Base-by-base conservation (phyloP, 2,888 invertebrate genomes). In the Blastobasis adustella region DNA sequence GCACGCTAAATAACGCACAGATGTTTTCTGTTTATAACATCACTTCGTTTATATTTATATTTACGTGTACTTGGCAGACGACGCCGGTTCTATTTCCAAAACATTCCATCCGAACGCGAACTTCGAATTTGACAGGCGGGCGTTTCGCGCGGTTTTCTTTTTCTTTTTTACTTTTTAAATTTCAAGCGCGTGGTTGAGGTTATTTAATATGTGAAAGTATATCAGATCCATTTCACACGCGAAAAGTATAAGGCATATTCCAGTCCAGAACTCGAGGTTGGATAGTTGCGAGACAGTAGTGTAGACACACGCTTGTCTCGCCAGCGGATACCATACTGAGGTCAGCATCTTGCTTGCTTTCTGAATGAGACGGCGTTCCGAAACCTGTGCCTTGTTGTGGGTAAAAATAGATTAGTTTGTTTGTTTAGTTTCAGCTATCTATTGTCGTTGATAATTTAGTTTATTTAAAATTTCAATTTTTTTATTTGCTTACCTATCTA, bases 191-290 rank as follows among this genome's bases (percentile, higher is more conserved):
- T 23, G 52, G 48, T 66, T 63, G 7, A 70, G 53, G 48, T 50
- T 53, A 57, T 77, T 67, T 46, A 74, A 47, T 49, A 79, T 70
- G 56, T 86, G 87, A 53, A 87, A 89, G 58, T 82, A 89, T 52
- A 89, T 73, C 10, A 89, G 58, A 70, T 89, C 88, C 77, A 89
- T 73, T 76, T 89, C 89, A 67, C 88, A 89, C 49, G 89, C 89
- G 58, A 86, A 60, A 0, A 89, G 47, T 53, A 89, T 75, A 43
- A 89, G 58, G 2, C 89, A 52, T 0, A 75, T 73, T 6, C 87
- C 88, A 43, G 82, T 63, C 89, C 89, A 89, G 58, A 89, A 89
- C 60, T 89, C 86, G 2, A 79, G 71, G 69, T 84, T 82, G 4
- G 85, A 79, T 42, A 80, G 55, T 53, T 71, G 72, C 1, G 78